Evolutionary conservation across 1,140 invertebrate genomes (phyloP).

Genomic region (Eubasilissa regina): DNA sequence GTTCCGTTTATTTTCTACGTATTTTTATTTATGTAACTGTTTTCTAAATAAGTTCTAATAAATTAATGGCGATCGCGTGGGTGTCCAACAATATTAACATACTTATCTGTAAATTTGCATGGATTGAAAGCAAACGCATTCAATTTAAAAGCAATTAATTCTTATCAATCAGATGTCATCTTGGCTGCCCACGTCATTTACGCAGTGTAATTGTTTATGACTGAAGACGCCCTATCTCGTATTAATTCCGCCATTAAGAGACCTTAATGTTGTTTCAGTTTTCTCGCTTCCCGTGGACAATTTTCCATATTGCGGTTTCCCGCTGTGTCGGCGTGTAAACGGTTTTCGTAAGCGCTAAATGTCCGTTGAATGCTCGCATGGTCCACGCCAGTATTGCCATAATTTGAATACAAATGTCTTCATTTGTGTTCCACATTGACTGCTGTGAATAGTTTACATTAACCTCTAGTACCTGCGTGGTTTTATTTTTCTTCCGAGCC

Average conservation of each 20-base stretch:
- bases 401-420: constrained; percentile 45
- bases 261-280: background rate
- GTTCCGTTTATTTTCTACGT: too few species aligned
- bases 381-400: constrained; percentile 38
- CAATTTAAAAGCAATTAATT: constrained; percentile 30
- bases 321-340: background rate
- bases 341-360: constrained; percentile 12
- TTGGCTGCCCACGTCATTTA: background rate
- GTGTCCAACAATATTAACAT: too few species aligned
- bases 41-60: too few species aligned
- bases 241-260: background rate
- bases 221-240: too few species aligned
- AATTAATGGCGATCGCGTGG: too few species aligned
- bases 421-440: constrained; percentile 13
- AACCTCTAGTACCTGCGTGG: constrained; percentile 27
- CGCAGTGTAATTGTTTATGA: constrained; percentile 11
- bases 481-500: constrained; percentile 4
- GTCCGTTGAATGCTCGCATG: constrained; percentile 12
- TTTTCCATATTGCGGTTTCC: constrained; percentile 32
- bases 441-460: constrained; percentile 38
- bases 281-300: background rate
- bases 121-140: constrained; percentile 28
- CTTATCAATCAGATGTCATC: constrained; percentile 28
- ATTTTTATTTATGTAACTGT: too few species aligned
- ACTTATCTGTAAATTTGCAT: background rate